A percentile compares a stretch with the other conserved stretches of the same genome.
phyloP scores from a whole-genome alignment of 2,113 vertebrate genomes.

The Platanista minor region DNA sequence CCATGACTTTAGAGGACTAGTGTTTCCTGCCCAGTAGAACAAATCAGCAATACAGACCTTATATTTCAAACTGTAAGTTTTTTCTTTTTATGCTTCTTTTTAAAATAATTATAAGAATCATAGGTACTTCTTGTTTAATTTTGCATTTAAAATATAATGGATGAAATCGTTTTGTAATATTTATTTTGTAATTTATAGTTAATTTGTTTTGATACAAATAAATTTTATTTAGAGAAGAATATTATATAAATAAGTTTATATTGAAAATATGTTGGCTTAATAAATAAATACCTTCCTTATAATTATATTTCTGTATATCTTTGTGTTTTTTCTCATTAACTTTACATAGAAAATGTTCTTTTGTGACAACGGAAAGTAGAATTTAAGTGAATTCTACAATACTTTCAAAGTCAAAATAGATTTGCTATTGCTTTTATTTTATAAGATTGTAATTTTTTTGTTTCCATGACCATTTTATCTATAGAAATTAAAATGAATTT shows the following conservation, averaged over 20 bases:
- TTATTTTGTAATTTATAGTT: background rate
- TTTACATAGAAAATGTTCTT: background rate
- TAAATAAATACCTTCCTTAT: background rate
- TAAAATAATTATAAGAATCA: background rate
- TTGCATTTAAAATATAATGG: slow-evolving; percentile 11
- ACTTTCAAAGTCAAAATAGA: background rate
- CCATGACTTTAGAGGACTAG: slow-evolving; percentile 61
- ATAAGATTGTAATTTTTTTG: background rate
- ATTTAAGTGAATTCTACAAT: background rate
- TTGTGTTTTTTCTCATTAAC: slow-evolving; percentile 23
- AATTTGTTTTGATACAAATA: slow-evolving; percentile 1
- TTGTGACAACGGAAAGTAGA: background rate
- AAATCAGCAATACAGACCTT: background rate
- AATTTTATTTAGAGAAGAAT: slow-evolving; percentile 26
- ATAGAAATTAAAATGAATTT: slow-evolving; percentile 1
- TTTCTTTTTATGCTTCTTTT: background rate
- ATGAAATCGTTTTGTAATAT: background rate
- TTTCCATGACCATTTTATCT: background rate
- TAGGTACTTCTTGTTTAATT: slow-evolving; percentile 12
- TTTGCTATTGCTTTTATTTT: slow-evolving; percentile 34
- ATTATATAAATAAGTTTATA: background rate
- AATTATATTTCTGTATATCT: background rate
- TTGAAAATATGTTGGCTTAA: background rate
- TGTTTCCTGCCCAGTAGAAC: slow-evolving; percentile 53
- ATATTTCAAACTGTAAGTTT: slow-evolving; percentile 28